phyloP scores from a whole-genome alignment of 2,888 invertebrate genomes.

The Xylocampa areola region DNA sequence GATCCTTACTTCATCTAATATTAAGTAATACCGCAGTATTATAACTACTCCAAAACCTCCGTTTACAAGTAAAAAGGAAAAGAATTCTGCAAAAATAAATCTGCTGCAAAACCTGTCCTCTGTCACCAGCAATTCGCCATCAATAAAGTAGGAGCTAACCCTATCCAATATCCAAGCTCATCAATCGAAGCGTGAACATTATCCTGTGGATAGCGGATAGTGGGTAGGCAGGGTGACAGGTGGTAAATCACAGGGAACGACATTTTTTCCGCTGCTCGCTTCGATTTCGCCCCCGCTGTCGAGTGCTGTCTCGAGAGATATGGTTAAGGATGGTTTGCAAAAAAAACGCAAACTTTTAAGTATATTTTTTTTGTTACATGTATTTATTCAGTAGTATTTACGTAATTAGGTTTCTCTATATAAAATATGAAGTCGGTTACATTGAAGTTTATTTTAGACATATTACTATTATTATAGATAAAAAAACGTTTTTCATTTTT shows the following conservation, averaged over 20 bases:
- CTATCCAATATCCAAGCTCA: conserved; percentile 56
- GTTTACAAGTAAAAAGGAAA: not conserved
- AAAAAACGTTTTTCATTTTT: no score
- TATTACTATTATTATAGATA: no score
- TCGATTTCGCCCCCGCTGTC: conserved; percentile 69
- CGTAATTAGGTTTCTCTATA: no score
- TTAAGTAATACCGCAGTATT: no score
- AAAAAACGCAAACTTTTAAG: conserved; percentile 33
- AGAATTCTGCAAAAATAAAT: conserved; percentile 30
- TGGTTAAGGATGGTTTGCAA: conserved; percentile 68
- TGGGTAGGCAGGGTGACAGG: conserved; percentile 63
- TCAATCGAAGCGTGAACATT: conserved; percentile 59
- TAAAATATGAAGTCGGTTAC: no score
- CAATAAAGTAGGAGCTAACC: conserved; percentile 53
- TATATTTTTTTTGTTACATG: no score
- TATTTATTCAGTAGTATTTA: no score
- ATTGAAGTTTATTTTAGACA: no score
- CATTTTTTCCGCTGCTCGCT: conserved; percentile 81
- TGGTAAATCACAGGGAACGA: conserved; percentile 86
- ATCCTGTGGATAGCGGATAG: conserved; percentile 56
- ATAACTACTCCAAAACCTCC: not conserved
- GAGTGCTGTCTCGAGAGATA: conserved; percentile 86
- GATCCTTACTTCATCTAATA: no score
- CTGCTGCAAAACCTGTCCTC: conserved; percentile 17
- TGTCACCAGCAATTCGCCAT: conserved; percentile 44